Conservation (phyloP, 2,888 invertebrate genomes). For the Morpho deidamia region DNA sequence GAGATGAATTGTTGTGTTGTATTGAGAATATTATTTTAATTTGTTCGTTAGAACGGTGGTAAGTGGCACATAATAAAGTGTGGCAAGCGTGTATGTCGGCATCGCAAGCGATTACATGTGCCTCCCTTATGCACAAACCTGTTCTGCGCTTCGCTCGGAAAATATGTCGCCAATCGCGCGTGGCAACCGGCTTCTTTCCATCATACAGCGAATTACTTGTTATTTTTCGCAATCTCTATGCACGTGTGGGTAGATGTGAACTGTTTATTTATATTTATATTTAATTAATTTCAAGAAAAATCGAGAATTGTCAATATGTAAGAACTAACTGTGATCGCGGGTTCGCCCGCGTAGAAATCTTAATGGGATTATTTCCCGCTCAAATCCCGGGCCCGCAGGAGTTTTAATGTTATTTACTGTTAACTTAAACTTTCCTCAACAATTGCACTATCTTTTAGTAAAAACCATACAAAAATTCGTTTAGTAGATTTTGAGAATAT, state of each 20-base stretch:
- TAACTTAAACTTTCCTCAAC: too few species aligned
- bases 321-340: too few species aligned
- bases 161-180: constrained; percentile 67
- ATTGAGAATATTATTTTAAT: background rate
- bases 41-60: constrained; percentile 32
- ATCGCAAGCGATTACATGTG: constrained; percentile 42
- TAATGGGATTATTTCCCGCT: too few species aligned
- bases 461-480: too few species aligned
- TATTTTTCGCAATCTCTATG: constrained; percentile 33
- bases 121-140: constrained; percentile 56
- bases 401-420: too few species aligned
- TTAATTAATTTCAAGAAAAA: too few species aligned
- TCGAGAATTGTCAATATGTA: too few species aligned
- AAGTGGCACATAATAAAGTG: constrained; percentile 54
- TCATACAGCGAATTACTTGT: constrained; percentile 49
- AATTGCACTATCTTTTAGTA: too few species aligned
- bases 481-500: too few species aligned
- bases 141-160: constrained; percentile 63
- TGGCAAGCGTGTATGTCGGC: constrained; percentile 51
- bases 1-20: background rate
- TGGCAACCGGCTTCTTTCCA: constrained; percentile 54
- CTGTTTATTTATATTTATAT: constrained; percentile 8
- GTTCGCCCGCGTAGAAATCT: too few species aligned
- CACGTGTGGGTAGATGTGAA: constrained; percentile 11
- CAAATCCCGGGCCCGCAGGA: too few species aligned